Evolutionary conservation across 2,797 vertebrate species (phyloP), one percentile per base, ranked within the genome.

Genomic region (Acropternis orthonyx): DNA sequence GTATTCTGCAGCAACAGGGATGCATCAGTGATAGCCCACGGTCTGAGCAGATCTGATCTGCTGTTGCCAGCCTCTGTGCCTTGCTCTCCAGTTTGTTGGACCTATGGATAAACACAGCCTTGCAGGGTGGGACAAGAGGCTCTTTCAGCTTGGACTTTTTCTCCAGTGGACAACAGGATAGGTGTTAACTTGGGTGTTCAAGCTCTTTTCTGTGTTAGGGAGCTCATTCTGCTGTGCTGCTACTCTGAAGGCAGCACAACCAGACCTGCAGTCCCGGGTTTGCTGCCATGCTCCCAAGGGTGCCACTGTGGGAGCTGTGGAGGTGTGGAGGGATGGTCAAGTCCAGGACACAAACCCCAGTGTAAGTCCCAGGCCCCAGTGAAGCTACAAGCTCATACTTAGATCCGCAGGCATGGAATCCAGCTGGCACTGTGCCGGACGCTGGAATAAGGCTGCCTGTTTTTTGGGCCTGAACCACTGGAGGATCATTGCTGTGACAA

Each of bases 231-330:
- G 65, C 84, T 67, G 72, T 77, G 44, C 44, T n/a, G 30, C n/a
- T 61, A 12, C 36, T 76, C 66, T 39, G 67, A n/a, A 49, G 21
- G 9, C 3, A 5, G 1, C 39, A 2, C 5, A 34, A 41, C n/a
- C 44, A 20, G 44, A 28, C 32, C 32, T 2, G 1, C 46, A 24
- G 7, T 49, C 34, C 12, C 0, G 0, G 22, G 14, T 65, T 59
- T 81, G 69, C 59, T 84, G 58, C 48, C 0, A 0, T 10, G 48
- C 54, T 85, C 17, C 18, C 0, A 0, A 7, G 30, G 24, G 37
- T 56, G 89, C 83, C 16, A 7, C 55, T 5, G 2, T 5, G 7
- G n/a, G 49, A 37, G 21, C 68, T 51, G 51, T 1, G 26, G 67
- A 58, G 21, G 54, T 41, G 1, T 37, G 63, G 24, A 14, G 41